Conservation (phyloP, 1,140 invertebrate species). For the Dinoponera quadriceps region DNA sequence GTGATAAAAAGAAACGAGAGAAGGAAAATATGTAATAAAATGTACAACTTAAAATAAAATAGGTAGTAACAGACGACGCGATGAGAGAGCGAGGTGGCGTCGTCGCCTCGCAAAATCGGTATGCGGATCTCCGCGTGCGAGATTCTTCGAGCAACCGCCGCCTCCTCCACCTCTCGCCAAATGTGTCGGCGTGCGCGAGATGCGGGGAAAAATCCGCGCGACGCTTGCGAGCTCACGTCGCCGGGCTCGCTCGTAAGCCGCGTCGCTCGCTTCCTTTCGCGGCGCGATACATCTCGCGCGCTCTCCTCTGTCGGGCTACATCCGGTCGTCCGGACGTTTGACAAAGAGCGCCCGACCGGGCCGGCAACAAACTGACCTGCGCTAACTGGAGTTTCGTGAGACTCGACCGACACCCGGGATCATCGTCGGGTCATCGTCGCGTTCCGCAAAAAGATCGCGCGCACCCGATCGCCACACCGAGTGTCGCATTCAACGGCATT, state of each 20-base stretch:
- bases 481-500: no score
- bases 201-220: constrained; percentile 69
- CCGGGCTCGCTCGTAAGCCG: constrained; percentile 54
- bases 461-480: no score
- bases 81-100: neutral
- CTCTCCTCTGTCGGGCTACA: constrained; percentile 21
- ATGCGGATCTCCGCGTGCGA: neutral
- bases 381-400: constrained; percentile 82
- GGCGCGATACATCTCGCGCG: neutral
- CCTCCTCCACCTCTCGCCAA: neutral
- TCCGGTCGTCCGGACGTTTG: constrained; percentile 43
- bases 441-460: neutral
- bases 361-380: constrained; percentile 76
- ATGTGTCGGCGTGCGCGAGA: constrained; percentile 23
- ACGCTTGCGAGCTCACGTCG: constrained; percentile 79
- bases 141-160: neutral
- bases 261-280: constrained; percentile 56
- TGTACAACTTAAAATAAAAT: no score
- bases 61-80: no score
- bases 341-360: constrained; percentile 9
- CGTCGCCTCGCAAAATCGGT: neutral
- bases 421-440: constrained; percentile 62
- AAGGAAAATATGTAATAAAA: no score
- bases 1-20: no score
- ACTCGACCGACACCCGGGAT: constrained; percentile 80